Evolutionary conservation across 2,797 vertebrate species (phyloP), one percentile per base, ranked within the genome.

Genomic region (Oreonectes daqikongensis): DNA sequence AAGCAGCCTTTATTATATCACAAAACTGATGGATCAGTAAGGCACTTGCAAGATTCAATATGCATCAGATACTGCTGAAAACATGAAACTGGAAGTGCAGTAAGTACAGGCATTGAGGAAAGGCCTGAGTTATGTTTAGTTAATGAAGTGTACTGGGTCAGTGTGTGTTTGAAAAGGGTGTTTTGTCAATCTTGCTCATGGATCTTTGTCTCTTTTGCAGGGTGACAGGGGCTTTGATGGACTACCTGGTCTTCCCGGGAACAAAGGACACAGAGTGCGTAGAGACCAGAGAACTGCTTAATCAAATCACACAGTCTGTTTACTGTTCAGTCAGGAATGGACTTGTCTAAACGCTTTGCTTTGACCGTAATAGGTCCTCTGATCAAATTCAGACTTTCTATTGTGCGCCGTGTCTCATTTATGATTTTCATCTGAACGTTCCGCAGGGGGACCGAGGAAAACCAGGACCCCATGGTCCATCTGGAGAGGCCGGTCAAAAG

Each of bases 161-260:
- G 24, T 28, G 28, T 20, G 48, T 22, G 55, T 38, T 40, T 67
- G 55, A 20, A 18, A 40, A 42, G 22, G 18, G 42, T 7, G 12
- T 35, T 57, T 50, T 50, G 57, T 75, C 50, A 70, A 74, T 90
- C 86, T 87, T 83, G 81, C 78, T 77, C 70, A 87, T 88, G 82
- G 77, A 84, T 84, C 22, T 88, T 64, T 84, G 30, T 83, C 82
- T 85, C 80, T 85, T 85, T 83, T 75, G 40, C 86, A 98, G 96
- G 96, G 96, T 35, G 96, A 97, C 80, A 91, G 95, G 69, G 96
- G 96, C 65, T 98, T 97, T 81, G 95, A 97, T 24, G 96, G 96
- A 76, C 90, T 97, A 65, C 95, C 95, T 5, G 96, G 96, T 85
- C 93, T 96, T 82, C 93, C 94, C 18, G 96, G 96, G 75, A 90